Conservation (phyloP, 2,888 invertebrate species). For the Elmis aenea region DNA sequence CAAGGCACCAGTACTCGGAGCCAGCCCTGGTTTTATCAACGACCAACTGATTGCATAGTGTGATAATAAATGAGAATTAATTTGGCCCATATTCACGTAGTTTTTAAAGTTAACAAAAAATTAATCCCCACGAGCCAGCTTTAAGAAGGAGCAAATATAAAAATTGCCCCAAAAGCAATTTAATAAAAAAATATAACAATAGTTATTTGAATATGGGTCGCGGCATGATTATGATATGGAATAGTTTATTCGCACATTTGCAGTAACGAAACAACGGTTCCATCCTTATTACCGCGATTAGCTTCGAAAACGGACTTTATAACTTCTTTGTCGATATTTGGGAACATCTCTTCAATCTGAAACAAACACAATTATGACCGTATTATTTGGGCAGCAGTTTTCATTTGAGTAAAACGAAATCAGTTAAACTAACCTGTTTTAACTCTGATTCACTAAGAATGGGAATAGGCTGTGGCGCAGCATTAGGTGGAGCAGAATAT, state of each 20-base stretch:
- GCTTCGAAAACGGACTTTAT: conserved; percentile 86
- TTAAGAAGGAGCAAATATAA: no score
- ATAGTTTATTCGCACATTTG: conserved; percentile 79
- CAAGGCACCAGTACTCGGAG: no score
- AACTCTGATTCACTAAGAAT: conserved; percentile 56
- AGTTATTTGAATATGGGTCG: no score
- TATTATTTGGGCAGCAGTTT: background rate
- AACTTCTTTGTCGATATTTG: conserved; percentile 88
- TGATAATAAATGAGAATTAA: no score
- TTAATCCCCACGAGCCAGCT: no score
- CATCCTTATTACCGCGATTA: conserved; percentile 84
- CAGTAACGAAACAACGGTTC: conserved; percentile 83
- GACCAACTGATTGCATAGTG: no score
- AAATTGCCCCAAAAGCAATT: no score
- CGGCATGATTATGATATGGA: no score
- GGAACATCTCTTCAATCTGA: conserved; percentile 94
- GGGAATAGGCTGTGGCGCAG: conserved; percentile 20
- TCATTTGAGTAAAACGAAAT: background rate
- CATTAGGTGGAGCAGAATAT: conserved; percentile 41
- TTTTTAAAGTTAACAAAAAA: no score
- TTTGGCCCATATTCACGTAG: no score
- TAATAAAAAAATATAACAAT: no score
- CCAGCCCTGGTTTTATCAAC: no score
- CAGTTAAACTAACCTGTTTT: conserved; percentile 51
- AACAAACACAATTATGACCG: conserved; percentile 28